phyloP scores from a whole-genome alignment of 1,140 invertebrate species.

The Saxidomus purpurata region DNA sequence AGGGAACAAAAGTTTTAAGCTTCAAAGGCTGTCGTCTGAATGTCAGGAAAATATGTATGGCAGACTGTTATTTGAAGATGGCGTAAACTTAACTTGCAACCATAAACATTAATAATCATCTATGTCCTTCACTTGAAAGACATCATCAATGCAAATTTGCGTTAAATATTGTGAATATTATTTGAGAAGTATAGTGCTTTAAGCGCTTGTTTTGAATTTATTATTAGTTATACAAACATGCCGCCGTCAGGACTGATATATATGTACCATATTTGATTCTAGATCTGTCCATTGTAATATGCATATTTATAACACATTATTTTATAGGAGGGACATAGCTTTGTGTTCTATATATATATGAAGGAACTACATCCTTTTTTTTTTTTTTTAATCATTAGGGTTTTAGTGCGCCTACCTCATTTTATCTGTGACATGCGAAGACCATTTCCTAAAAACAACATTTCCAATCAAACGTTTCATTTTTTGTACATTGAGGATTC shows the following conservation, averaged over 20 bases:
- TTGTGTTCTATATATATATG: neutral
- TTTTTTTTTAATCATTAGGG: neutral
- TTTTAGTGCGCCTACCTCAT: slow-evolving; percentile 24
- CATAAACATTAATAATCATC: too few species aligned
- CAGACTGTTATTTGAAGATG: too few species aligned
- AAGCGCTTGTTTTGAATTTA: neutral
- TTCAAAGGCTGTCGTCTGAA: too few species aligned
- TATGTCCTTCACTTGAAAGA: too few species aligned
- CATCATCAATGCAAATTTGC: too few species aligned
- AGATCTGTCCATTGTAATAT: slow-evolving; percentile 6
- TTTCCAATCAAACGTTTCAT: slow-evolving; percentile 12
- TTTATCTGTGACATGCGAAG: slow-evolving; percentile 35
- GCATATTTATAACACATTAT: neutral
- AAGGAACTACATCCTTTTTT: neutral
- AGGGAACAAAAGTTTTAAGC: too few species aligned
- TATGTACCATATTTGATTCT: neutral
- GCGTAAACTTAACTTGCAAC: too few species aligned
- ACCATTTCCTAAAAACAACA: slow-evolving; percentile 5
- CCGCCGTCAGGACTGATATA: neutral
- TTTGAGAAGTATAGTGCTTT: neutral
- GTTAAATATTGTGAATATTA: too few species aligned
- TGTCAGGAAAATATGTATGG: too few species aligned
- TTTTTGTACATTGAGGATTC: neutral
- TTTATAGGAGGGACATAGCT: neutral
- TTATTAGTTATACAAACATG: neutral